A percentile compares a stretch with the other conserved stretches of the same genome.
Conservation (phyloP, 2,797 vertebrate genomes). For the Menidia menidia region DNA sequence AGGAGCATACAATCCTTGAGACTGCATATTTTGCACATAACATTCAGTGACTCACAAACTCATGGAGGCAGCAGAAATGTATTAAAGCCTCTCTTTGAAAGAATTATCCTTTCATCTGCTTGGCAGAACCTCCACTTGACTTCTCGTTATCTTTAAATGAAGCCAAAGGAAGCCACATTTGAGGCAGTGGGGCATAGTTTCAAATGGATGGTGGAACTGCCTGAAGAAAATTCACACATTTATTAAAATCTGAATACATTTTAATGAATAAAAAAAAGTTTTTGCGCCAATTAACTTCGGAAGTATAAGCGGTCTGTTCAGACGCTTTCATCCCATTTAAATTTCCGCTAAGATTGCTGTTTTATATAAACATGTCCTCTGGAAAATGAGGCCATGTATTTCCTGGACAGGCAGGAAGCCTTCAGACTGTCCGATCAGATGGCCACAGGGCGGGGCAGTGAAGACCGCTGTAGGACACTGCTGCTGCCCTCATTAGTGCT, state of each 20-base stretch:
- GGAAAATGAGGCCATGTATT: neutral
- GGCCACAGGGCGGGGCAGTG: no score
- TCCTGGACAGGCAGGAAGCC: neutral
- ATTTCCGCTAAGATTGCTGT: slow-evolving; percentile 4
- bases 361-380: neutral
- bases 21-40: slow-evolving; percentile 2
- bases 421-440: no score
- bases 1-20: slow-evolving; percentile 17
- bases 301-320: slow-evolving; percentile 34
- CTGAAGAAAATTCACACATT: slow-evolving; percentile 42
- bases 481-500: no score
- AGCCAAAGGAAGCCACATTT: slow-evolving; percentile 41
- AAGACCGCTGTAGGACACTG: no score
- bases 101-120: slow-evolving; percentile 37
- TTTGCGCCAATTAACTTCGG: slow-evolving; percentile 43
- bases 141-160: slow-evolving; percentile 53
- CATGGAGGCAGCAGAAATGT: slow-evolving; percentile 23
- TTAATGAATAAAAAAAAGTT: slow-evolving; percentile 14
- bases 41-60: slow-evolving; percentile 19
- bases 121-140: slow-evolving; percentile 54
- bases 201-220: slow-evolving; percentile 36
- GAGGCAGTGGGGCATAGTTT: slow-evolving; percentile 29
- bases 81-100: slow-evolving; percentile 21
- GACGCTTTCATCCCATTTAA: neutral
- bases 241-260: slow-evolving; percentile 43